These are phyloP conservation scores for Lymantria monacha DNA, from an alignment of 2,888 invertebrate genomes.

Conservation along the genomic window DNA sequence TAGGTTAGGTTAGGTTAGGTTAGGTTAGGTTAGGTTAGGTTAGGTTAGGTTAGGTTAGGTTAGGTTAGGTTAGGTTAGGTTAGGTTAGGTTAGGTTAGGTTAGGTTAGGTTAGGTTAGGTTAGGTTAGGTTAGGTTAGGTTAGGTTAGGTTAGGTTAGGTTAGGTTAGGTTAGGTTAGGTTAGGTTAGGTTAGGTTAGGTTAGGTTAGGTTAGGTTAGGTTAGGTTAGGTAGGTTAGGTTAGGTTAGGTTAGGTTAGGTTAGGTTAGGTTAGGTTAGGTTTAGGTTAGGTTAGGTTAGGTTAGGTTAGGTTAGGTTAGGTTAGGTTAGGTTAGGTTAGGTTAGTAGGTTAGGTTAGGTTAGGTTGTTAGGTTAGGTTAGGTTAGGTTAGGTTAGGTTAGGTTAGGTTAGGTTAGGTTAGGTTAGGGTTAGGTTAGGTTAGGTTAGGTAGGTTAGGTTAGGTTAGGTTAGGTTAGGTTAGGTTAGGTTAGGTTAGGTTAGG, in stretches of 20 bases:
- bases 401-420: constrained; percentile 9
- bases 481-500: constrained; percentile 31
- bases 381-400: constrained; percentile 14
- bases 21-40: constrained; percentile 7
- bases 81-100: constrained; percentile 5
- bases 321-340: constrained; percentile 1
- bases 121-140: constrained; percentile 17
- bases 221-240: constrained; percentile 28
- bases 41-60: constrained; percentile 15
- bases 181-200: constrained; percentile 25
- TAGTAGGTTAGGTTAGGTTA: constrained; percentile 9
- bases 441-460: constrained; percentile 9
- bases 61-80: constrained; percentile 10
- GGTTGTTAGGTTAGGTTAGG: constrained; percentile 9
- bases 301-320: constrained; percentile 5
- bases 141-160: constrained; percentile 13
- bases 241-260: constrained; percentile 27
- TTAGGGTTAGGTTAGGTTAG: constrained; percentile 11
- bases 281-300: constrained; percentile 4
- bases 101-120: constrained; percentile 17
- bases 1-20: constrained; percentile 4
- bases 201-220: constrained; percentile 27
- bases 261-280: constrained; percentile 16
- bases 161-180: constrained; percentile 15
- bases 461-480: constrained; percentile 13